Percentiles rank a stretch among this genome's conserved stretches.
Conservation (phyloP, 1,140 invertebrate genomes). For the Trichonephila clavata region DNA sequence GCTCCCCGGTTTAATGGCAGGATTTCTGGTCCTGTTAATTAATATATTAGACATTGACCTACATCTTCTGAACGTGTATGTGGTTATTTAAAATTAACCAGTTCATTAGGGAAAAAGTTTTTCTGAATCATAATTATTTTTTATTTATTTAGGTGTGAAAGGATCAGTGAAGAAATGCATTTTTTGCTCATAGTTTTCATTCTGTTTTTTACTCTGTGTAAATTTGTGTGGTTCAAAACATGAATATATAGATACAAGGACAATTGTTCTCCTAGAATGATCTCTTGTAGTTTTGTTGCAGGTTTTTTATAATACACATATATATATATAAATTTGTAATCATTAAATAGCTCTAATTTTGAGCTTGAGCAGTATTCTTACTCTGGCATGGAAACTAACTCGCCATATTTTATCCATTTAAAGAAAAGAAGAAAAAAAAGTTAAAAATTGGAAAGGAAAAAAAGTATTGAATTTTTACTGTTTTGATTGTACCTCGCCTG, state of each 20-base stretch:
- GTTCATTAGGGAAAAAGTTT: conserved; percentile 58
- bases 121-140: conserved; percentile 63
- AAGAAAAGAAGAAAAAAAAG: neutral
- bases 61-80: conserved; percentile 61
- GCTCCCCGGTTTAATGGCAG: neutral
- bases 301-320: conserved; percentile 22
- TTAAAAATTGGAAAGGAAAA: neutral
- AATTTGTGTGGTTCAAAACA: conserved; percentile 71
- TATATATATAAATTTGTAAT: conserved; percentile 61
- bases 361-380: conserved; percentile 56
- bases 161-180: conserved; percentile 68
- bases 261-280: conserved; percentile 55
- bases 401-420: conserved; percentile 46
- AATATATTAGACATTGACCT: conserved; percentile 37
- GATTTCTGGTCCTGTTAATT: conserved; percentile 13
- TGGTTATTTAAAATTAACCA: conserved; percentile 45
- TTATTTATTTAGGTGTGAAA: conserved; percentile 73
- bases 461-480: conserved; percentile 44
- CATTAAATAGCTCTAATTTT: conserved; percentile 43
- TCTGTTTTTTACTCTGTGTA: conserved; percentile 72
- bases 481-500: conserved; percentile 50
- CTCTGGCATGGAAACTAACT: conserved; percentile 20
- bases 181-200: conserved; percentile 73
- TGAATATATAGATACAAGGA: conserved; percentile 69
- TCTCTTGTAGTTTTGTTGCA: conserved; percentile 75